Conservation (phyloP, 2,888 invertebrate species). For the Ramazzottius varieornatus region DNA sequence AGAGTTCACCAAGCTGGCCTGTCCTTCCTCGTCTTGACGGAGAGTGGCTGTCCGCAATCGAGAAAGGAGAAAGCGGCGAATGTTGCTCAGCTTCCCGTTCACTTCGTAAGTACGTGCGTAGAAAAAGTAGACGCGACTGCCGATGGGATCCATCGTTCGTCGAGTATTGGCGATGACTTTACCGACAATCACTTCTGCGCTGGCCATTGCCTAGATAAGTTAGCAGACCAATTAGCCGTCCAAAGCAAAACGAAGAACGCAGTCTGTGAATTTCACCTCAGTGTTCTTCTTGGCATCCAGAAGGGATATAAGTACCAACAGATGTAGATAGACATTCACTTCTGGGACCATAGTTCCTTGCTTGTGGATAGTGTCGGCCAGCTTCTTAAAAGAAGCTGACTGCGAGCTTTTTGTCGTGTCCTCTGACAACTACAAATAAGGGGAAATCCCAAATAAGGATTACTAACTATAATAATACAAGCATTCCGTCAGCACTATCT, state of each 20-base stretch:
- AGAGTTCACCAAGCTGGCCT: constrained; percentile 84
- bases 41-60: constrained; percentile 78
- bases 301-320: neutral
- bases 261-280: neutral
- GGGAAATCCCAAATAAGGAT: no score
- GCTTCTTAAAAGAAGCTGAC: no score
- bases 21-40: constrained; percentile 82
- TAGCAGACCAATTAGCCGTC: neutral
- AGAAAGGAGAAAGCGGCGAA: constrained; percentile 39
- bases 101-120: constrained; percentile 25
- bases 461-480: no score
- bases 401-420: no score
- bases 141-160: constrained; percentile 25
- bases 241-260: no score
- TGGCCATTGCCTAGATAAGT: constrained; percentile 18
- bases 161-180: constrained; percentile 22
- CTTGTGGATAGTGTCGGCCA: neutral
- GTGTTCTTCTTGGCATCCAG: neutral
- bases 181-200: constrained; percentile 20
- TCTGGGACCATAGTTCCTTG: neutral
- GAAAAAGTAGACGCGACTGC: constrained; percentile 27
- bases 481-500: no score
- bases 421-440: no score
- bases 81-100: constrained; percentile 18
- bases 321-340: neutral